Percentiles rank a stretch among this genome's conserved stretches.
Evolutionary conservation across 2,113 vertebrate species (phyloP).

Genomic region (Scomber scombrus): DNA sequence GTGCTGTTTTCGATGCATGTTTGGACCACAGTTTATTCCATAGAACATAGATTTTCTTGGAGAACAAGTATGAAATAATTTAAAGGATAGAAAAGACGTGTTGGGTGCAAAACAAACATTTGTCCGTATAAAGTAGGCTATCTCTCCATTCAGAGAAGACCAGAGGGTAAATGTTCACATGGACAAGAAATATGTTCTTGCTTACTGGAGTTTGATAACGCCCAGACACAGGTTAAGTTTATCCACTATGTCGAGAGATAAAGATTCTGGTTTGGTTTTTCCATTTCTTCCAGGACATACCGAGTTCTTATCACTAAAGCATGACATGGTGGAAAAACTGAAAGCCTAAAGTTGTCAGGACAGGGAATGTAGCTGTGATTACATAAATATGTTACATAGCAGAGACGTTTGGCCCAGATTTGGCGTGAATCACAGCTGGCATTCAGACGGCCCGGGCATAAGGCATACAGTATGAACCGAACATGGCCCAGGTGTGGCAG

Average conservation of each 20-base stretch:
- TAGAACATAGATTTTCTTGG: slow-evolving; percentile 11
- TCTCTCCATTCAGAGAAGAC: slow-evolving; percentile 62
- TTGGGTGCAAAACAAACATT: slow-evolving; percentile 50
- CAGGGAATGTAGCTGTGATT: slow-evolving; percentile 5
- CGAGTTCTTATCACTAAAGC: slow-evolving; percentile 69
- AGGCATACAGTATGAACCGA: too few relatives aligned
- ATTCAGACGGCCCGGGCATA: too few relatives aligned
- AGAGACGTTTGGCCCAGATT: too few relatives aligned
- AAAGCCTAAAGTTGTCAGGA: slow-evolving; percentile 42
- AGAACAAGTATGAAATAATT: slow-evolving; percentile 53
- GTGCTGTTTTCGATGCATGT: neutral
- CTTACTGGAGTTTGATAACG: slow-evolving; percentile 73
- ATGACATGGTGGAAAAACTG: slow-evolving; percentile 60
- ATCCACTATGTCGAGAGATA: slow-evolving; percentile 78
- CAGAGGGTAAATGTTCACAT: slow-evolving; percentile 70
- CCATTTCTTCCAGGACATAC: slow-evolving; percentile 66
- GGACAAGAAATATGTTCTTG: slow-evolving; percentile 67
- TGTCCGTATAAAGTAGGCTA: slow-evolving; percentile 58
- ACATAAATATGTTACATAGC: neutral
- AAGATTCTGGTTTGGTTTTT: slow-evolving; percentile 71
- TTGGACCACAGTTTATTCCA: neutral
- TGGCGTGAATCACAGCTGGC: too few relatives aligned
- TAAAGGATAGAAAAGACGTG: slow-evolving; percentile 46
- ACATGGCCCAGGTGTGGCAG: too few relatives aligned
- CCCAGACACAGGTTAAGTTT: slow-evolving; percentile 71